Percentiles rank a stretch among this genome's conserved stretches.
Conservation (phyloP, 1,140 invertebrate species). For the Cotesia typhae region DNA sequence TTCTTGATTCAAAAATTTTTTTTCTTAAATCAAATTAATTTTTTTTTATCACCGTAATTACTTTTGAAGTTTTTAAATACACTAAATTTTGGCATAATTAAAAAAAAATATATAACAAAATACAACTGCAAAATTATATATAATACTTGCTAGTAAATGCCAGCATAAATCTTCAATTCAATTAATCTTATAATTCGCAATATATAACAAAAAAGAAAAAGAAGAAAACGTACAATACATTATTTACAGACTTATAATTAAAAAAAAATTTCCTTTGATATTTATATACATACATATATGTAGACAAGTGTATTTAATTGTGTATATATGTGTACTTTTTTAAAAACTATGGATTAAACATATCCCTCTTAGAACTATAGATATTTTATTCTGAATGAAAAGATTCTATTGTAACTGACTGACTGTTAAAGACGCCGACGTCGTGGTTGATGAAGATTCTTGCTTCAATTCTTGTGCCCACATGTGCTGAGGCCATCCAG, state of each 20-base stretch:
- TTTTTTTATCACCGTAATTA: too few relatives aligned
- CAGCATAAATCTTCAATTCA: too few relatives aligned
- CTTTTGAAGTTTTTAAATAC: too few relatives aligned
- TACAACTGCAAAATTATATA: too few relatives aligned
- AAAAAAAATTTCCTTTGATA: too few relatives aligned
- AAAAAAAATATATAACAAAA: too few relatives aligned
- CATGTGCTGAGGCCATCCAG: conserved; percentile 94
- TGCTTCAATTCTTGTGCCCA: conserved; percentile 90
- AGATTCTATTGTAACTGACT: conserved; percentile 37
- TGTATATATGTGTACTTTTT: neutral
- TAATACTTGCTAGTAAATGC: too few relatives aligned
- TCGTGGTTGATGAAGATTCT: conserved; percentile 64
- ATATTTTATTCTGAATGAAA: conserved; percentile 46
- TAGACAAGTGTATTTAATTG: neutral
- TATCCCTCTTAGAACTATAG: conserved; percentile 9
- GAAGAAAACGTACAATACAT: neutral
- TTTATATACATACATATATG: neutral
- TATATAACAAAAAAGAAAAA: neutral
- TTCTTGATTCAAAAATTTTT: too few relatives aligned
- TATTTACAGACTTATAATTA: neutral
- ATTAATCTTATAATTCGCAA: too few relatives aligned
- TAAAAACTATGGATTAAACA: conserved; percentile 6
- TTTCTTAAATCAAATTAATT: too few relatives aligned
- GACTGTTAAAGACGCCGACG: conserved; percentile 36
- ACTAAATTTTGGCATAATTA: too few relatives aligned